Evolutionary conservation across 2,113 vertebrate genomes (phyloP).

Genomic region (Oenanthe melanoleuca): DNA sequence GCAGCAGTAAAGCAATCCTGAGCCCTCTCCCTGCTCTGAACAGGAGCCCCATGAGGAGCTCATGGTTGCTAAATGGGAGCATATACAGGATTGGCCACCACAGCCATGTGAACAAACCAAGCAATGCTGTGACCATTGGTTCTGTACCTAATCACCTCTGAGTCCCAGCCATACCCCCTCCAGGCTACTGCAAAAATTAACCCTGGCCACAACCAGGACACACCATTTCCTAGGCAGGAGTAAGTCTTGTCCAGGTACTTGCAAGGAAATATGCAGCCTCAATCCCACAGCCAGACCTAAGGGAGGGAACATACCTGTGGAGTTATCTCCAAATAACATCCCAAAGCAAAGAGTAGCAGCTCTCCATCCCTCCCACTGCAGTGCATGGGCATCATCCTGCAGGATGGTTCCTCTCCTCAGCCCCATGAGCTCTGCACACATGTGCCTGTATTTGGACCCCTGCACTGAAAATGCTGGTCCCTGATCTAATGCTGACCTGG

Average conservation of each 20-base stretch:
- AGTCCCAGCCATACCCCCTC: neutral
- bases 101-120: neutral
- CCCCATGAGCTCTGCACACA: accelerated
- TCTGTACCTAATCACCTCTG: neutral
- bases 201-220: neutral
- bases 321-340: neutral
- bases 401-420: accelerated
- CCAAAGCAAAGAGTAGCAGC: neutral
- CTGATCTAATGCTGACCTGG: neutral
- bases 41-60: neutral
- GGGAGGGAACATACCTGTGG: neutral
- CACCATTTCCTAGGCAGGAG: neutral
- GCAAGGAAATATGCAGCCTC: neutral
- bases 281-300: neutral
- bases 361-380: neutral
- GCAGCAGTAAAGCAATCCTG: neutral
- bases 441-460: neutral
- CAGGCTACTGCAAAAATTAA: neutral
- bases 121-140: neutral
- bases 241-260: neutral
- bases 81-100: neutral
- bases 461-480: neutral
- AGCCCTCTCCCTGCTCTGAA: neutral
- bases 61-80: neutral
- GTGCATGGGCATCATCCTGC: too few species aligned